These are phyloP conservation scores for Sakesphorus luctuosus DNA, from an alignment of 2,113 vertebrate species.

Conservation along the genomic window DNA sequence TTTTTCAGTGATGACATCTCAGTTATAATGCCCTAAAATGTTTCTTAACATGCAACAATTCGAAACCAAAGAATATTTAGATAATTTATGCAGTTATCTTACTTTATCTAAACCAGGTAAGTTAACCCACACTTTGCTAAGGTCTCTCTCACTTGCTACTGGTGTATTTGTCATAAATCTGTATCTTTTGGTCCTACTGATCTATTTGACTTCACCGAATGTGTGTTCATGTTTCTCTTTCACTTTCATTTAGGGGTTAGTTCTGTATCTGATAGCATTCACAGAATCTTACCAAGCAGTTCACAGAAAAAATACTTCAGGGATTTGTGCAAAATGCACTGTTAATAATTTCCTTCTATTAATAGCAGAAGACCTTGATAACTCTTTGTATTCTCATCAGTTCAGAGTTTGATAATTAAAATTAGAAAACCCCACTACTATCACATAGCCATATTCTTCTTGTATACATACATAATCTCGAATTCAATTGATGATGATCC, in stretches of 20 bases:
- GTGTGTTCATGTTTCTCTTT: background rate
- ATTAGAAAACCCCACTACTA: background rate
- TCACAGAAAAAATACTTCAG: constrained; percentile 7
- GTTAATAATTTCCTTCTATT: constrained; percentile 1
- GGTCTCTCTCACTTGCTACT: background rate
- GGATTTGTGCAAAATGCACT: background rate
- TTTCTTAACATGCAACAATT: constrained; percentile 14
- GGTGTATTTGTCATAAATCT: background rate
- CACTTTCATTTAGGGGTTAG: background rate
- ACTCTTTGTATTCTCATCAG: background rate
- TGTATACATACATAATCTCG: background rate
- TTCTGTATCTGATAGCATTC: background rate
- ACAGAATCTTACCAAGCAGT: background rate
- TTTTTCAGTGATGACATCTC: constrained; percentile 6
- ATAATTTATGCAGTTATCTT: background rate
- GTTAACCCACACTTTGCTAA: background rate
- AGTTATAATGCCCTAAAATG: background rate
- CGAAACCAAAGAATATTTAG: background rate
- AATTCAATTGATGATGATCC: background rate
- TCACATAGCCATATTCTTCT: background rate
- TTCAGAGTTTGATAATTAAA: constrained; percentile 37
- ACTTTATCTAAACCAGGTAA: background rate
- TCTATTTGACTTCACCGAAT: background rate
- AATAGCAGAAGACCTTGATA: background rate
- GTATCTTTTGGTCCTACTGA: background rate